A percentile compares a stretch with the other conserved stretches of the same genome.
Conservation (phyloP, 2,113 vertebrate species). For the Lophochroa leadbeateri region DNA sequence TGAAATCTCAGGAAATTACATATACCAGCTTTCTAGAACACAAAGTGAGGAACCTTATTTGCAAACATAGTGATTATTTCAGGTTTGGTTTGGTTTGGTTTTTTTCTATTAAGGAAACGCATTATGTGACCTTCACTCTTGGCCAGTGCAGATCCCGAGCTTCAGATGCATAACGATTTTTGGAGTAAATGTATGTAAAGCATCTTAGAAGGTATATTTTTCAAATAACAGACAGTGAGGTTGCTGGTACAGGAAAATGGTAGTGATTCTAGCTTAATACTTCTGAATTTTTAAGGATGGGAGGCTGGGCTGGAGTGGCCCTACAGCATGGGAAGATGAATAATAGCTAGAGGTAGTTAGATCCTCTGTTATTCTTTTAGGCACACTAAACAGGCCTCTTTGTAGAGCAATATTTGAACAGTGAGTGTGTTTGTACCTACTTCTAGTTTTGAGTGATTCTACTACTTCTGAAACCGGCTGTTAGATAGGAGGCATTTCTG, state of each 20-base stretch:
- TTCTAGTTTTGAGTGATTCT: not conserved
- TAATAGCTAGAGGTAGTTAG: not conserved
- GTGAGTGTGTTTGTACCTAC: not conserved
- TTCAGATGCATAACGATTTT: not conserved
- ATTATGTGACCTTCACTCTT: not conserved
- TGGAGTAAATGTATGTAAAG: not conserved
- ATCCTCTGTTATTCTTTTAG: not conserved
- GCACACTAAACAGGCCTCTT: not conserved
- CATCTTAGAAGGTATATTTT: not conserved
- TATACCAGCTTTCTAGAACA: not conserved
- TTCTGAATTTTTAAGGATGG: not conserved
- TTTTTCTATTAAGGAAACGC: not conserved
- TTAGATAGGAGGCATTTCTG: not conserved
- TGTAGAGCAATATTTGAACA: not conserved
- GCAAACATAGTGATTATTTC: not conserved
- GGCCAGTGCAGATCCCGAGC: not conserved
- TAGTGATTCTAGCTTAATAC: not conserved
- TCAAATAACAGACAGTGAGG: not conserved
- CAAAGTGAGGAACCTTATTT: not conserved
- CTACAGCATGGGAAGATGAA: not conserved
- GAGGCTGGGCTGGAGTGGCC: not conserved
- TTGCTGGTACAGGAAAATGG: not conserved
- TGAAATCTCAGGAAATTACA: not conserved
- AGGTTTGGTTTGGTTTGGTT: not conserved
- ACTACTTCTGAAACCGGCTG: not conserved